Evolutionary conservation across 2,113 vertebrate genomes (phyloP).

Genomic region (Chloropsis cyanopogon): DNA sequence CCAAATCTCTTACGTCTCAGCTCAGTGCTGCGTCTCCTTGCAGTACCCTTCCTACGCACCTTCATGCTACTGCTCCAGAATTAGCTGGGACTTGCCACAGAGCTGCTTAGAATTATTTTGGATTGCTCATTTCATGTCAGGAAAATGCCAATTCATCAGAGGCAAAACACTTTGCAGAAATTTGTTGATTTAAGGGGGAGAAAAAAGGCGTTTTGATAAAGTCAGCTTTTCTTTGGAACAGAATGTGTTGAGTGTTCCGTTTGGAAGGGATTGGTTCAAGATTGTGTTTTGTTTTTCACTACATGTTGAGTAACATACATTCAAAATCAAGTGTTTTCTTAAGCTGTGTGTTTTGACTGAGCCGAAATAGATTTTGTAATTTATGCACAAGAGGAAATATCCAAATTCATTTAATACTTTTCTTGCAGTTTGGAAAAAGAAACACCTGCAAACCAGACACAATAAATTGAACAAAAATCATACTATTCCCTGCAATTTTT

Average conservation of each 20-base stretch:
- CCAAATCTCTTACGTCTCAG: constrained; percentile 23
- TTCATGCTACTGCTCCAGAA: constrained; percentile 46
- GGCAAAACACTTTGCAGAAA: constrained; percentile 30
- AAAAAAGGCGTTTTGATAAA: constrained; percentile 29
- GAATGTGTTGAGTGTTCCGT: constrained; percentile 22
- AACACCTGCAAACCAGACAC: neutral
- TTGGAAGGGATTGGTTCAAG: constrained; percentile 35
- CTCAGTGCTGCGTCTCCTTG: neutral
- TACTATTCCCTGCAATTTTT: neutral
- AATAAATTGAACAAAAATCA: neutral
- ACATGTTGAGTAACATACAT: constrained; percentile 55
- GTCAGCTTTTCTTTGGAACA: constrained; percentile 63
- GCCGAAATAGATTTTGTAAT: constrained; percentile 32
- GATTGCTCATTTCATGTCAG: constrained; percentile 49
- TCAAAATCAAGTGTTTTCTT: constrained; percentile 61
- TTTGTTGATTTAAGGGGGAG: constrained; percentile 24
- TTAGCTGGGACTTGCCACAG: constrained; percentile 54
- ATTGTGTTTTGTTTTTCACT: constrained; percentile 57
- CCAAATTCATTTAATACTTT: constrained; percentile 1
- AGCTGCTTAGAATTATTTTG: constrained; percentile 27
- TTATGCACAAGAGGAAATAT: constrained; percentile 8
- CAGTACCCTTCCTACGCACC: constrained; percentile 60
- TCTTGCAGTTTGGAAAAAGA: neutral
- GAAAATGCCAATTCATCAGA: constrained; percentile 65
- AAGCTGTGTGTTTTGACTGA: constrained; percentile 41